These are phyloP conservation scores for Cremastobaeus sp. DNA, from an alignment of 2,888 invertebrate species.

Conservation along the genomic window DNA sequence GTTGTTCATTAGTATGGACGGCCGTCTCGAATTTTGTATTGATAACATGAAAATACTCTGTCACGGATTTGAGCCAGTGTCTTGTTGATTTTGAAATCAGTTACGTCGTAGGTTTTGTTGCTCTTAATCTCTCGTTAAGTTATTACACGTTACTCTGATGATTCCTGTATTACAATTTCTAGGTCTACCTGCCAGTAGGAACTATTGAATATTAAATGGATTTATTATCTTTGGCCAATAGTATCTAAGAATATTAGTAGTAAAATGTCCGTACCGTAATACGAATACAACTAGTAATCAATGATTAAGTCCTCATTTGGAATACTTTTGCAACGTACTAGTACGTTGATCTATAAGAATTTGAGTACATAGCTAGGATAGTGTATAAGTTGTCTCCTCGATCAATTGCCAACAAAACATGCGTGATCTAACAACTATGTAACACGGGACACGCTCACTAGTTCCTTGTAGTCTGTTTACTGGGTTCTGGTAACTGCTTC, in stretches of 20 bases:
- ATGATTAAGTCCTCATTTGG: slow-evolving; percentile 50
- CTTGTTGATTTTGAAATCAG: slow-evolving; percentile 26
- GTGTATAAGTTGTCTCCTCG: slow-evolving; percentile 41
- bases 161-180: slow-evolving; percentile 50
- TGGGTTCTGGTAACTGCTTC: slow-evolving; percentile 2
- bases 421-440: slow-evolving; percentile 50
- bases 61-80: slow-evolving; percentile 58
- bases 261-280: slow-evolving; percentile 51
- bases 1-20: slow-evolving; percentile 60
- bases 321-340: slow-evolving; percentile 56
- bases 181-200: slow-evolving; percentile 56
- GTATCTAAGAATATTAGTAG: slow-evolving; percentile 56
- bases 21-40: slow-evolving; percentile 59
- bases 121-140: slow-evolving; percentile 10
- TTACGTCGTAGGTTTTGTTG: slow-evolving; percentile 13
- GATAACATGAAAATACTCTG: slow-evolving; percentile 59
- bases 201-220: slow-evolving; percentile 58
- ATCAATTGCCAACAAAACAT: slow-evolving; percentile 49
- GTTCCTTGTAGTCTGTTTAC: slow-evolving; percentile 10
- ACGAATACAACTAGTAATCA: slow-evolving; percentile 57
- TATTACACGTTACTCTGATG: slow-evolving; percentile 22
- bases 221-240: slow-evolving; percentile 60
- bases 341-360: slow-evolving; percentile 53
- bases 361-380: slow-evolving; percentile 50
- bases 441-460: slow-evolving; percentile 49